A percentile compares a stretch with the other conserved stretches of the same genome.
Conservation (phyloP, 2,888 invertebrate species). For the Deilephila elpenor region DNA sequence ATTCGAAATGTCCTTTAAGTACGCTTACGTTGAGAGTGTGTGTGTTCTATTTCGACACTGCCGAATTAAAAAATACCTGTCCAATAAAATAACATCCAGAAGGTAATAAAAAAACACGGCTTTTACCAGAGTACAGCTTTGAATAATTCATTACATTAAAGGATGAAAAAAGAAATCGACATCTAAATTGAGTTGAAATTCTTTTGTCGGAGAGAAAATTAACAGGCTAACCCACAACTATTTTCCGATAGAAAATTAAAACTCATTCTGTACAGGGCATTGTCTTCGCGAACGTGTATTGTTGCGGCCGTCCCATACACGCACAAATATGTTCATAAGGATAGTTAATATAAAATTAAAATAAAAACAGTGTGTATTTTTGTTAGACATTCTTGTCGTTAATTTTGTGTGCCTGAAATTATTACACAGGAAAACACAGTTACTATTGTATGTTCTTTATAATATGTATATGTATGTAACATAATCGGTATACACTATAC, state of each 20-base stretch:
- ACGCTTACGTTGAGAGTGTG: too few species aligned
- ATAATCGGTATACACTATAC: too few species aligned
- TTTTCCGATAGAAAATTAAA: not conserved
- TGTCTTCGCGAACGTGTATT: not conserved
- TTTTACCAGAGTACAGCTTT: not conserved
- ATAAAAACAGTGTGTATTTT: too few species aligned
- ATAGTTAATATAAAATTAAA: not conserved
- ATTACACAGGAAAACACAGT: too few species aligned
- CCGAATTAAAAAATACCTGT: not conserved
- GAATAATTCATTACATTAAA: constrained; percentile 11
- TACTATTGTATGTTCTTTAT: too few species aligned
- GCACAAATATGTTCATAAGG: not conserved
- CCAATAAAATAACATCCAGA: not conserved
- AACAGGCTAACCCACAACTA: not conserved
- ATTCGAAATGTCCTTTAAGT: too few species aligned
- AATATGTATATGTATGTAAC: too few species aligned
- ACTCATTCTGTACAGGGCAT: not conserved
- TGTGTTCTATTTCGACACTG: not conserved
- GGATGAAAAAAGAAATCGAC: constrained; percentile 30
- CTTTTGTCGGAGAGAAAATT: constrained; percentile 37
- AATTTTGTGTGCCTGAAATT: too few species aligned
- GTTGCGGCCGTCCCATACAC: not conserved
- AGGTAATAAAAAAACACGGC: not conserved
- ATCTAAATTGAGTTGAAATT: constrained; percentile 45
- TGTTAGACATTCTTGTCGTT: too few species aligned